A percentile compares a stretch with the other conserved stretches of the same genome.
Evolutionary conservation across 2,113 vertebrate genomes (phyloP).

Genomic region (Muntiacus reevesi): DNA sequence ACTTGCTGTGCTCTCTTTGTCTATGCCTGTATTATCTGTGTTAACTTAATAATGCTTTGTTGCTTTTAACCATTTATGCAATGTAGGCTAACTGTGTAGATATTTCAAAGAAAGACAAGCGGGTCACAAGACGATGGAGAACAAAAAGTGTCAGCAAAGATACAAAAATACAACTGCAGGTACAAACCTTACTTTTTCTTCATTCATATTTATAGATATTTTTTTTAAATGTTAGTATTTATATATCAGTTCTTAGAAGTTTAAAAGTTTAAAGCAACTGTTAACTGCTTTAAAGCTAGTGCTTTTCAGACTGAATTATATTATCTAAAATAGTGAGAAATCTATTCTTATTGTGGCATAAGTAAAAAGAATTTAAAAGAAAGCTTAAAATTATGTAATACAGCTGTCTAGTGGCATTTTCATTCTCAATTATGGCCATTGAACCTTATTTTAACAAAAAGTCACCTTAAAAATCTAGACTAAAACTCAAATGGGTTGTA

Average conservation of each 20-base stretch:
- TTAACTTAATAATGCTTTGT: constrained; percentile 86
- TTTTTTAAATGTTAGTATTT: neutral
- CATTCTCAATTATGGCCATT: neutral
- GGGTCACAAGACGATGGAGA: constrained; percentile 98
- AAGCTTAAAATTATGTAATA: neutral
- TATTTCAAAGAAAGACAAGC: constrained; percentile 99
- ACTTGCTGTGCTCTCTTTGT: constrained; percentile 72
- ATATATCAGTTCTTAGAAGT: neutral
- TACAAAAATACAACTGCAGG: constrained; percentile 99
- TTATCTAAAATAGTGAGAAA: neutral
- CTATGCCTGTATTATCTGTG: constrained; percentile 71
- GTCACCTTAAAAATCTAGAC: neutral
- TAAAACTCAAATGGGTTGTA: neutral
- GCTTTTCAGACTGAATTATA: neutral
- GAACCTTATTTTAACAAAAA: constrained; percentile 44
- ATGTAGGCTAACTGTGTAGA: constrained; percentile 99
- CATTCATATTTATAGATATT: neutral
- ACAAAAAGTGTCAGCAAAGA: constrained; percentile 99
- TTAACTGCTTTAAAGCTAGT: neutral
- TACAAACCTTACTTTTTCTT: constrained; percentile 78
- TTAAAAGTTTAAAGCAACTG: neutral
- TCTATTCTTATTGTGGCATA: neutral
- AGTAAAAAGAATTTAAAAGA: constrained; percentile 9
- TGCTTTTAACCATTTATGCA: constrained; percentile 86
- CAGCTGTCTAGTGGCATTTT: neutral